Conservation (phyloP, 2,113 vertebrate species). For the Conger conger region DNA sequence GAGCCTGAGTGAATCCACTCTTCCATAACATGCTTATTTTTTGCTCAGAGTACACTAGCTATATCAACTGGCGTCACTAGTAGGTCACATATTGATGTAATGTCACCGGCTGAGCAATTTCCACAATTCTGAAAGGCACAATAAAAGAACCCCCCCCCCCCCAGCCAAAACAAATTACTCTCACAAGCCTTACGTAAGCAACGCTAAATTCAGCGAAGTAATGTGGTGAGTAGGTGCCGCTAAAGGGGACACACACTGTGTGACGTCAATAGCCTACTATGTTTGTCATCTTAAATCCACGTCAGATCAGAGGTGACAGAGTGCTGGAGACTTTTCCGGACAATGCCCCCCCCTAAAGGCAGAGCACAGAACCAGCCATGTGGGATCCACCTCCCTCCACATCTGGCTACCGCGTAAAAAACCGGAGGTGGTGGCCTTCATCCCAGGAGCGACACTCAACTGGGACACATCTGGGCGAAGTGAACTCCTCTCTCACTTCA, state of each 20-base stretch:
- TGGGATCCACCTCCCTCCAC: not conserved
- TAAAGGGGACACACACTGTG: no score
- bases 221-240: no score
- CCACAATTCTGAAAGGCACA: no score
- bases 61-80: slow-evolving; percentile 43
- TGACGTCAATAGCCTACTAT: no score
- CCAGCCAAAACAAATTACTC: no score
- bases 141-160: no score
- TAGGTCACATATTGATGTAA: slow-evolving; percentile 26
- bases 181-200: no score
- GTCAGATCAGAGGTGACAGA: slow-evolving; percentile 62
- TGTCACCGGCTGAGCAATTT: slow-evolving; percentile 43
- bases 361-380: not conserved
- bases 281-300: no score
- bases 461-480: not conserved
- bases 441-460: not conserved
- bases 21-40: slow-evolving; percentile 9
- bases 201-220: no score
- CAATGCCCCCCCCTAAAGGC: not conserved
- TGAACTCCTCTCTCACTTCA: slow-evolving; percentile 2
- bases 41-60: not conserved
- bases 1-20: not conserved
- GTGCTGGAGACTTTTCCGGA: slow-evolving; percentile 14
- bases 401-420: not conserved
- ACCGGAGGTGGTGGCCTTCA: not conserved